Base-by-base conservation (phyloP, 2,113 vertebrate genomes). In the Crocuta crocuta region DNA sequence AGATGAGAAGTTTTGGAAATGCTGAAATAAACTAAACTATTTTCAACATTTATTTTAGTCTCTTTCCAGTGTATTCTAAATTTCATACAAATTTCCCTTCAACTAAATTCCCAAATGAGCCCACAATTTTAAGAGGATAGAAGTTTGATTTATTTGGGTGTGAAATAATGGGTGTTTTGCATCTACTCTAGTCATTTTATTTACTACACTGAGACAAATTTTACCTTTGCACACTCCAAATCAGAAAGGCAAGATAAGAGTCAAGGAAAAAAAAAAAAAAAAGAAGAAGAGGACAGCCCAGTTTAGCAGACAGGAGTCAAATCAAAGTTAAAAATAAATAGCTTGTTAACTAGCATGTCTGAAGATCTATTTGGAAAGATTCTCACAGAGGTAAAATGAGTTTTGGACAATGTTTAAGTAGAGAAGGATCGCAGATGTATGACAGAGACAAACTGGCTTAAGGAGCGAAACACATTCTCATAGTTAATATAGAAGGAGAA, bases 1-100 rank as follows among this genome's bases (percentile, higher is more conserved):
- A 93, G 17, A 66, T 88, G 31, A 85, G 63, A 92, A 84, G 12
- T 73, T 94, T 91, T n/a, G 12, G 5, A 93, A 90, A 89, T 89
- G 63, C 35, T 89, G n/a, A 66, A 94, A 96, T 87, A 89, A 90
- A 81, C 48, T 58, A 13, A 90, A 81, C 48, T 58, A 13, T 91
- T 90, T 90, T 70, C 12, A 73, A 16, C 26, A 76, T 61, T 96
- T 87, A 80, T 74, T 92, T 95, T 94, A 45, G 23, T 48, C 24
- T 33, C 24, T 92, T 91, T 66, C 10, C 55, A 43, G 21, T 65
- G 7, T 70, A 83, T 87, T 63, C 10, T 83, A 50, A 93, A 86
- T 63, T 89, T 93, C 12, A 45, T 55, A 45, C 2, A n/a, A 45
- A 45, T 5, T 96, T 6, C 0, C 11, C 35, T 88, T 93, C 16